Conservation (phyloP, 2,797 vertebrate genomes). For the Aulostomus chinensis region DNA sequence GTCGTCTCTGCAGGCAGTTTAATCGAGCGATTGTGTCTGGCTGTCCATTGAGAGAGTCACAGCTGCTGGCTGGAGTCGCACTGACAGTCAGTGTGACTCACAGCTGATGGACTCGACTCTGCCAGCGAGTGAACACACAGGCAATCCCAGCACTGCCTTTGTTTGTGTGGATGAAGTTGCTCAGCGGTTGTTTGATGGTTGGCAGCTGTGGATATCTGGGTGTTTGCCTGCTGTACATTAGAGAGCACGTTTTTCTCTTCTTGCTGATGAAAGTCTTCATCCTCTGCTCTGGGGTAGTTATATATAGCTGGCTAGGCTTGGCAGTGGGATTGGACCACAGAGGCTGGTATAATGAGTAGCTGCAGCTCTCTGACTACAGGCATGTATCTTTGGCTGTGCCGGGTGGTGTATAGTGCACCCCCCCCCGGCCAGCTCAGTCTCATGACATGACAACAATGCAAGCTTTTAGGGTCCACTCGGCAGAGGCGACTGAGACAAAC, state of each 20-base stretch:
- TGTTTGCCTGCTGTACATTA: constrained; percentile 4
- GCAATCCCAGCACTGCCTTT: not conserved
- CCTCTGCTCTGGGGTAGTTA: constrained; percentile 40
- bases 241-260: constrained; percentile 12
- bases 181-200: not conserved
- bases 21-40: constrained; percentile 21
- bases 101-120: constrained; percentile 8
- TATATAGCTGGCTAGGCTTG: constrained; percentile 51
- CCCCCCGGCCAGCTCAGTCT: constrained; percentile 36
- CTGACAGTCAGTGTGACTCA: constrained; percentile 26
- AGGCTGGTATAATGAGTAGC: constrained; percentile 57
- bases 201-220: not conserved
- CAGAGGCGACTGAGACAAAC: constrained; percentile 43
- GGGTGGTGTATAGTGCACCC: constrained; percentile 16
- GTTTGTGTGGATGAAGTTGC: no score
- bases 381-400: constrained; percentile 38
- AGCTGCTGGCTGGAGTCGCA: constrained; percentile 20
- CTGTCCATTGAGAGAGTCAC: constrained; percentile 15
- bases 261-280: constrained; percentile 18
- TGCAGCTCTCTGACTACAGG: constrained; percentile 40
- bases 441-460: constrained; percentile 44
- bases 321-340: constrained; percentile 48
- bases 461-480: constrained; percentile 37
- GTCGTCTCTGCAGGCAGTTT: constrained; percentile 12
- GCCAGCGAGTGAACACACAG: not conserved